phyloP scores from a whole-genome alignment of 2,888 invertebrate species.

The Temnothorax rugatulus region DNA sequence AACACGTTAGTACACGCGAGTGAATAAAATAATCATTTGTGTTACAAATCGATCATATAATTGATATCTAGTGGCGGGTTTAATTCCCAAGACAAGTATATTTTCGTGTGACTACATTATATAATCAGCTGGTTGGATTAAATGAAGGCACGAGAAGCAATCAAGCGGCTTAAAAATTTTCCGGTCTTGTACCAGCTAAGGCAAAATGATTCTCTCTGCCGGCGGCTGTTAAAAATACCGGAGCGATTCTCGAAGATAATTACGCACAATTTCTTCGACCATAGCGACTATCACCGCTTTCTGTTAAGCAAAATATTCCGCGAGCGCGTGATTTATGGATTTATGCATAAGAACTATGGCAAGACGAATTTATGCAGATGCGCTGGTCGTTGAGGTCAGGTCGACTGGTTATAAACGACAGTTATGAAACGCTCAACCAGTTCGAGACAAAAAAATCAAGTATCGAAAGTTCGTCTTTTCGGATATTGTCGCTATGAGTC shows the following conservation, averaged over 20 bases:
- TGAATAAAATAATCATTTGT: not conserved
- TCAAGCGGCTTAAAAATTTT: slow-evolving; percentile 26
- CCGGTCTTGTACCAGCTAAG: not conserved
- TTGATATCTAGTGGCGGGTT: not conserved
- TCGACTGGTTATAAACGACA: not conserved
- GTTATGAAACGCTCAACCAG: slow-evolving; percentile 4
- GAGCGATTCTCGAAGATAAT: slow-evolving; percentile 18
- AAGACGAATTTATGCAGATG: slow-evolving; percentile 43
- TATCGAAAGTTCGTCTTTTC: not conserved
- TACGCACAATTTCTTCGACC: slow-evolving; percentile 26
- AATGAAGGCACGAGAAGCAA: slow-evolving; percentile 16
- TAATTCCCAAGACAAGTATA: slow-evolving; percentile 29
- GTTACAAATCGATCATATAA: not conserved
- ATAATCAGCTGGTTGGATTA: slow-evolving; percentile 35
- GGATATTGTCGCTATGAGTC: not conserved
- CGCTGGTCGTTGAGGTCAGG: not conserved
- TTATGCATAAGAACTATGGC: not conserved
- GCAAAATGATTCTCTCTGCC: slow-evolving; percentile 18
- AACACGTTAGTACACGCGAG: not conserved
- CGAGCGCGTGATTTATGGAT: not conserved
- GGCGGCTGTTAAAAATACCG: slow-evolving; percentile 27
- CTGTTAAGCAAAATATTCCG: slow-evolving; percentile 22
- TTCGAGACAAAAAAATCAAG: slow-evolving; percentile 3
- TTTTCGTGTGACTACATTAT: not conserved
- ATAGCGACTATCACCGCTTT: slow-evolving; percentile 12